These are phyloP conservation scores for Chydorus sphaericus DNA, from an alignment of 2,888 invertebrate genomes.

Conservation along the genomic window DNA sequence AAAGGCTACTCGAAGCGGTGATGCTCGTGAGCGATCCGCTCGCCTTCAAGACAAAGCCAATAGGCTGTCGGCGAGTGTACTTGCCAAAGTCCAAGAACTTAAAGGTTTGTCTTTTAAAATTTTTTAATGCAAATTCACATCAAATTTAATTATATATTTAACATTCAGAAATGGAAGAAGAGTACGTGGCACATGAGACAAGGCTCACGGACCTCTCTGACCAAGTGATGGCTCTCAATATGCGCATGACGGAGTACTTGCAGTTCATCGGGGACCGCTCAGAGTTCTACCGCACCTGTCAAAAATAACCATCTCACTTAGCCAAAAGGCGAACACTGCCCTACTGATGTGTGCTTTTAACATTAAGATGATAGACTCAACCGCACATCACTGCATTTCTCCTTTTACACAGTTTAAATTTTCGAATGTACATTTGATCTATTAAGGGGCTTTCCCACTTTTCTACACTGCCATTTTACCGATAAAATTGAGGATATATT, in stretches of 20 bases:
- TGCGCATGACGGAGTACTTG: constrained; percentile 45
- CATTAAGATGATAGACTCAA: too few relatives aligned
- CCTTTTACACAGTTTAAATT: too few relatives aligned
- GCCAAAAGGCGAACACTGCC: too few relatives aligned
- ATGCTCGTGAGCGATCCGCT: constrained; percentile 63
- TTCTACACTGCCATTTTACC: too few relatives aligned
- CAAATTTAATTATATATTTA: constrained; percentile 13
- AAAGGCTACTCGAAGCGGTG: constrained; percentile 57
- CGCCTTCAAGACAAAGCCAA: constrained; percentile 62
- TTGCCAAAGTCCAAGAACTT: constrained; percentile 53
- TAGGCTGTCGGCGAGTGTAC: constrained; percentile 62
- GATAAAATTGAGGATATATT: too few relatives aligned
- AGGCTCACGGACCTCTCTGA: constrained; percentile 41
- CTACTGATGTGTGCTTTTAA: too few relatives aligned
- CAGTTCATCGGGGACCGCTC: constrained; percentile 43
- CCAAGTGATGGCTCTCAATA: constrained; percentile 44
- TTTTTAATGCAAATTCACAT: neutral
- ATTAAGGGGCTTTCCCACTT: too few relatives aligned
- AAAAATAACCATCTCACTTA: constrained; percentile 10
- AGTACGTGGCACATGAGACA: constrained; percentile 49
- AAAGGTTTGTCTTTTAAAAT: constrained; percentile 33
- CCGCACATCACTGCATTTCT: too few relatives aligned
- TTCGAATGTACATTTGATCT: too few relatives aligned
- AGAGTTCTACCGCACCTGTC: constrained; percentile 45
- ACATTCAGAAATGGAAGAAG: constrained; percentile 42